These are phyloP conservation scores for Mactromeris polynyma DNA, from an alignment of 2,888 invertebrate genomes.

Conservation along the genomic window DNA sequence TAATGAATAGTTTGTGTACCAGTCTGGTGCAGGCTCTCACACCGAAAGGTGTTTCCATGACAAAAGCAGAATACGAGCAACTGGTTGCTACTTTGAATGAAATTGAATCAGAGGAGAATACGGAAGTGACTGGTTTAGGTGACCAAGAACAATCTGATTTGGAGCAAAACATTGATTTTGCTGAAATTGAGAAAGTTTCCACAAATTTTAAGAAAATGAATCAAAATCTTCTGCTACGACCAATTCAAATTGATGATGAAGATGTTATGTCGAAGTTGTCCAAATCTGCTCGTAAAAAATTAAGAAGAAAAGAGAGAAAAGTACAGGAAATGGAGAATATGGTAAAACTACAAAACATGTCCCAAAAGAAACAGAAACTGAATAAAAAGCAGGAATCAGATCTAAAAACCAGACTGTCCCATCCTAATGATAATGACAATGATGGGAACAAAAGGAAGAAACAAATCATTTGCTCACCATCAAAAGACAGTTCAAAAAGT, in stretches of 20 bases:
- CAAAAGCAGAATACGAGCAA: slow-evolving; percentile 51
- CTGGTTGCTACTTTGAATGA: slow-evolving; percentile 47
- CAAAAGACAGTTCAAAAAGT: background rate
- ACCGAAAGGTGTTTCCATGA: slow-evolving; percentile 54
- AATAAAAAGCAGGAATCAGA: slow-evolving; percentile 14
- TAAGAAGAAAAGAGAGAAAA: slow-evolving; percentile 41
- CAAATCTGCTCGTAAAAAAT: slow-evolving; percentile 50
- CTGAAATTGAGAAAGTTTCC: slow-evolving; percentile 46
- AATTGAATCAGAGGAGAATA: slow-evolving; percentile 39
- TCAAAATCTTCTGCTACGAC: slow-evolving; percentile 24
- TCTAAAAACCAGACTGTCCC: background rate
- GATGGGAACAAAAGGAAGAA: background rate
- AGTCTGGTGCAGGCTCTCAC: slow-evolving; percentile 62
- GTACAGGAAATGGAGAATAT: slow-evolving; percentile 34
- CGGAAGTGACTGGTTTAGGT: background rate
- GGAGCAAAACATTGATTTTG: slow-evolving; percentile 45
- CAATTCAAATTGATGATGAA: slow-evolving; percentile 46
- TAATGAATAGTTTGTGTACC: slow-evolving; percentile 61
- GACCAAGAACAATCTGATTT: background rate
- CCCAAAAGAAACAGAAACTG: slow-evolving; percentile 10
- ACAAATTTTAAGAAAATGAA: slow-evolving; percentile 35
- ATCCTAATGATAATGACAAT: slow-evolving; percentile 21
- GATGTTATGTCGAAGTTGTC: slow-evolving; percentile 38
- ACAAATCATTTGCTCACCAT: slow-evolving; percentile 13
- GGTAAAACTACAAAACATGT: slow-evolving; percentile 26